phyloP scores from a whole-genome alignment of 2,113 vertebrate genomes.

The Serilophus lunatus region DNA sequence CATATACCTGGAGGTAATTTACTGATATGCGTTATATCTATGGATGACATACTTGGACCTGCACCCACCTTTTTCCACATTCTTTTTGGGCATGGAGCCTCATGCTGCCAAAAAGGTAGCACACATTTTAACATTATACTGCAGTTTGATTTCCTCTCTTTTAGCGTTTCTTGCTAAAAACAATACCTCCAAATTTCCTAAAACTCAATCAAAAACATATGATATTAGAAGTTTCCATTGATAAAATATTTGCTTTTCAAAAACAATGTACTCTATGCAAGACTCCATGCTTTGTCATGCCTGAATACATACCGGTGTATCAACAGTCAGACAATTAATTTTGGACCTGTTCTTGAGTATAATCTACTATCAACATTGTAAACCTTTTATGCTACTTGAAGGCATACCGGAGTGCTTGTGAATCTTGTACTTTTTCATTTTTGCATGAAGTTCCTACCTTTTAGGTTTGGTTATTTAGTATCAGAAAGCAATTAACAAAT shows the following conservation, averaged over 20 bases:
- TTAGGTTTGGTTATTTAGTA: not conserved
- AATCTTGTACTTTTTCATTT: not conserved
- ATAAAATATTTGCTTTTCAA: not conserved
- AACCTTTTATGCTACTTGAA: not conserved
- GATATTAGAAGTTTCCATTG: not conserved
- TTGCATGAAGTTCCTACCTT: not conserved
- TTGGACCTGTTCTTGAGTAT: not conserved
- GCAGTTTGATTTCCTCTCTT: not conserved
- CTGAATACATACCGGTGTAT: not conserved
- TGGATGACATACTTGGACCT: not conserved
- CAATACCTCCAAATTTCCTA: fast-evolving
- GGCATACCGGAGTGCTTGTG: not conserved
- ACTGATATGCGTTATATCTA: not conserved
- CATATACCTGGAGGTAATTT: not conserved
- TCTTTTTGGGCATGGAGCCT: not conserved
- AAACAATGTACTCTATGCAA: not conserved
- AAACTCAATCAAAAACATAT: not conserved
- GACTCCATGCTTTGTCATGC: not conserved
- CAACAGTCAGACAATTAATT: not conserved
- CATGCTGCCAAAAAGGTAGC: not conserved
- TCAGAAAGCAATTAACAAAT: not conserved
- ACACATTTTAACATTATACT: not conserved
- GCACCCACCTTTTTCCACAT: not conserved
- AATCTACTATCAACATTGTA: not conserved
- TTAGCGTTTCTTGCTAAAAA: not conserved